These are phyloP conservation scores for Polyergus mexicanus DNA, from an alignment of 1,140 invertebrate genomes.

Conservation along the genomic window DNA sequence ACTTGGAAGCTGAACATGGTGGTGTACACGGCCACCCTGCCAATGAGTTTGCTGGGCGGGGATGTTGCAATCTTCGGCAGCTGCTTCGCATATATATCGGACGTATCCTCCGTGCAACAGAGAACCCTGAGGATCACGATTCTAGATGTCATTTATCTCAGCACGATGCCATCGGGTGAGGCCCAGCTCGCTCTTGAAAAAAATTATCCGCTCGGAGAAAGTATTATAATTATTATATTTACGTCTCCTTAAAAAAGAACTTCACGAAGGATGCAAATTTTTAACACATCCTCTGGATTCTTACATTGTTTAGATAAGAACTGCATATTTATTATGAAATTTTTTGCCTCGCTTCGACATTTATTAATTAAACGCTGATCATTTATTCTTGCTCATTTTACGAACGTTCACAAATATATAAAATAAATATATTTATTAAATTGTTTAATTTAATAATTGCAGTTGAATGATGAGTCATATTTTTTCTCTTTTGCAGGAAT, in stretches of 20 bases:
- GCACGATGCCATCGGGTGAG: slow-evolving; percentile 91
- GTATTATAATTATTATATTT: not conserved
- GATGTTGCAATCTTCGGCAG: slow-evolving; percentile 92
- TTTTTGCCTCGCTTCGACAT: not conserved
- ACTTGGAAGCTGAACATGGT: slow-evolving; percentile 91
- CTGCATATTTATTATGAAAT: not conserved
- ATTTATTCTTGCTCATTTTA: not conserved
- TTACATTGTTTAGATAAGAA: not conserved
- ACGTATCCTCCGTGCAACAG: slow-evolving; percentile 88
- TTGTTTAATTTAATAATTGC: not conserved
- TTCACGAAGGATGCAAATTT: too few relatives aligned
- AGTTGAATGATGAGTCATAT: not conserved
- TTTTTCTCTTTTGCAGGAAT: slow-evolving; percentile 81
- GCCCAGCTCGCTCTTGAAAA: not conserved
- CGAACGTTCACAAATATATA: not conserved
- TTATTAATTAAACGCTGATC: too few relatives aligned
- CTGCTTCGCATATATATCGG: slow-evolving; percentile 91
- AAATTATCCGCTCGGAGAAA: too few relatives aligned
- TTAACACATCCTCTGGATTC: not conserved
- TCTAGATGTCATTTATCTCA: slow-evolving; percentile 91
- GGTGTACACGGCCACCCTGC: slow-evolving; percentile 91
- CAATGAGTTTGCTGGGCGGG: slow-evolving; percentile 90
- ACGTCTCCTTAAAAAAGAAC: too few relatives aligned
- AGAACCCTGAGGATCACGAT: slow-evolving; percentile 91
- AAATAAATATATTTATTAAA: not conserved